Evolutionary conservation across 2,797 vertebrate genomes (phyloP).

Genomic region (Tolypeutes matacus): DNA sequence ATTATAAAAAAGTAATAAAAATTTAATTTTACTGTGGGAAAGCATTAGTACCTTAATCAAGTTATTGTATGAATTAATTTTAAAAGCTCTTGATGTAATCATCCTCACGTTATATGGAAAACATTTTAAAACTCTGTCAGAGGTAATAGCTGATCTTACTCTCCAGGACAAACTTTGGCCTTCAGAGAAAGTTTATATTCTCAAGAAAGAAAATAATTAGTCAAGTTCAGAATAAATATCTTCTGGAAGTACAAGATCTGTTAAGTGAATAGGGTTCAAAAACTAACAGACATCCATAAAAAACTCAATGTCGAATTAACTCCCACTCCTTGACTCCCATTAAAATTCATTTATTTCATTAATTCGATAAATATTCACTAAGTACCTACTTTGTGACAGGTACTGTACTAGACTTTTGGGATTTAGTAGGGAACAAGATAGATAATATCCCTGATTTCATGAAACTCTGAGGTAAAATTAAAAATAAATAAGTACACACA

Average conservation of each 20-base stretch:
- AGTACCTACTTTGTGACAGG: background rate
- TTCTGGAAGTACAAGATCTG: background rate
- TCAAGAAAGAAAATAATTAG: conserved; percentile 27
- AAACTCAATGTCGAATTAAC: background rate
- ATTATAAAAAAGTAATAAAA: conserved; percentile 6
- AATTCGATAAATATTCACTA: background rate
- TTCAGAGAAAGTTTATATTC: conserved; percentile 27
- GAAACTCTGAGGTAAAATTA: background rate
- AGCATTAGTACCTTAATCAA: conserved; percentile 42
- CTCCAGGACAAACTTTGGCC: background rate
- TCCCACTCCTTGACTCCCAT: background rate
- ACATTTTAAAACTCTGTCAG: conserved; percentile 6
- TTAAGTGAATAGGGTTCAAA: background rate
- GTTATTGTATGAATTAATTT: conserved; percentile 43
- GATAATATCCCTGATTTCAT: background rate
- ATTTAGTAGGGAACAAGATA: too few species aligned
- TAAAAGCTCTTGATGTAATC: background rate
- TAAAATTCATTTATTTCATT: background rate
- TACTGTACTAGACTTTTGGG: background rate
- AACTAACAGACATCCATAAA: conserved; percentile 2
- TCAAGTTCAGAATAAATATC: background rate
- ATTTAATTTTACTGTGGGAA: conserved; percentile 5
- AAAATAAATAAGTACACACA: background rate
- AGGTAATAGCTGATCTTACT: background rate
- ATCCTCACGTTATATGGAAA: conserved; percentile 2